Base-by-base conservation (phyloP, 2,888 invertebrate species). In the Cyaniris semiargus region DNA sequence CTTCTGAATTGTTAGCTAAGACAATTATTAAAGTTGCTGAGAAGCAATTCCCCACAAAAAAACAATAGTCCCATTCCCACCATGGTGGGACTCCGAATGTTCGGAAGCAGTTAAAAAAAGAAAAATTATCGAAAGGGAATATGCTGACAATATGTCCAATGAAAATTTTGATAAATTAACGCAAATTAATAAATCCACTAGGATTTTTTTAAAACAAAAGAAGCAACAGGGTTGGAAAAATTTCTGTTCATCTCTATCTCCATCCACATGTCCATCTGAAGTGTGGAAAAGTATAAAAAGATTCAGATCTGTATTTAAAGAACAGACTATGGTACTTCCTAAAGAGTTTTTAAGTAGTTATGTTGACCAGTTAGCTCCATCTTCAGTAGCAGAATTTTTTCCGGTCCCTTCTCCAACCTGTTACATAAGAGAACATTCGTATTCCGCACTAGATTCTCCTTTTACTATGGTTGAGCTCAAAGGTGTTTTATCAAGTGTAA, bases 1-100 rank as follows among this genome's bases (percentile, higher is more conserved):
- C 56, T 56, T 56, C 56, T 56, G 56, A 56, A 56, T n/a, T 56
- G 7, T n/a, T 56, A n/a, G 56, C 56, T 56, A 56, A n/a, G 56
- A n/a, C 56, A 7, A 56, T 56, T n/a, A 56, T 56, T n/a, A 7
- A 56, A 3, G 56, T 56, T n/a, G 56, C 56, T 7, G n/a, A 56
- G 5, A 53, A 53, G 53, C 53, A 53, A 53, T 53, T 53, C 53
- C 18, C 53, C 13, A 53, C 53, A 18, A 53, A 53, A 15, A 53
- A 53, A 53, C 53, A 18, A 53, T 18, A 18, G 5, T 53, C 18
- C 18, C 53, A 44, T 44, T 44, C 44, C 44, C 44, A 10, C 44
- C 44, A 44, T 44, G 44, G 44, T 44, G 44, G 44, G 53, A 53
- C 18, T 53, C 18, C 18, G 5, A 53, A 18, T 53, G 18, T 18